Conservation (phyloP, 1,140 invertebrate species). For the Tigriopus japonicus region DNA sequence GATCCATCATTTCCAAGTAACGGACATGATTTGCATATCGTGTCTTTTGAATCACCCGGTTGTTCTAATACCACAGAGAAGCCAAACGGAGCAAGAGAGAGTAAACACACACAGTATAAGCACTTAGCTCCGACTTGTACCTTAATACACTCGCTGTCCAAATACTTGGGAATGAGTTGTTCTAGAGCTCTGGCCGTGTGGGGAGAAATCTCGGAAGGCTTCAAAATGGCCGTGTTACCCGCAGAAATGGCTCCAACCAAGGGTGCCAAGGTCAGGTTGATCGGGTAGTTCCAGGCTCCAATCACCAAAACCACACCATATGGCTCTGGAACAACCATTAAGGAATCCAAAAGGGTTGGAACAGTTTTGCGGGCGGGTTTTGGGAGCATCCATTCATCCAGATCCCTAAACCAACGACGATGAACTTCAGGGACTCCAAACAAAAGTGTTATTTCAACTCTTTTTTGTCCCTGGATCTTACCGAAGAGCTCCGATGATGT, state of each 20-base stretch:
- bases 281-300: slow-evolving; percentile 94
- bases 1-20: too few species aligned
- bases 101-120: too few species aligned
- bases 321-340: slow-evolving; percentile 33
- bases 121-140: too few species aligned
- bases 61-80: too few species aligned
- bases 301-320: slow-evolving; percentile 74
- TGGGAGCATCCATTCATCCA: background rate
- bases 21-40: too few species aligned
- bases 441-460: too few species aligned
- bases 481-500: background rate
- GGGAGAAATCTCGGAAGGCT: slow-evolving; percentile 78
- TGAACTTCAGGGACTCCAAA: too few species aligned
- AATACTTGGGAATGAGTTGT: background rate
- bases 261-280: slow-evolving; percentile 57
- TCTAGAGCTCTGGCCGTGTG: slow-evolving; percentile 32
- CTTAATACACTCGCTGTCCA: background rate
- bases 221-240: slow-evolving; percentile 79
- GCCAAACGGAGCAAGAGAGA: too few species aligned
- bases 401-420: background rate
- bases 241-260: slow-evolving; percentile 72
- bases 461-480: background rate
- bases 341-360: background rate
- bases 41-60: too few species aligned
- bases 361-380: too few species aligned